phyloP scores from a whole-genome alignment of 2,113 vertebrate species.

The Rhodinocichla rosea region DNA sequence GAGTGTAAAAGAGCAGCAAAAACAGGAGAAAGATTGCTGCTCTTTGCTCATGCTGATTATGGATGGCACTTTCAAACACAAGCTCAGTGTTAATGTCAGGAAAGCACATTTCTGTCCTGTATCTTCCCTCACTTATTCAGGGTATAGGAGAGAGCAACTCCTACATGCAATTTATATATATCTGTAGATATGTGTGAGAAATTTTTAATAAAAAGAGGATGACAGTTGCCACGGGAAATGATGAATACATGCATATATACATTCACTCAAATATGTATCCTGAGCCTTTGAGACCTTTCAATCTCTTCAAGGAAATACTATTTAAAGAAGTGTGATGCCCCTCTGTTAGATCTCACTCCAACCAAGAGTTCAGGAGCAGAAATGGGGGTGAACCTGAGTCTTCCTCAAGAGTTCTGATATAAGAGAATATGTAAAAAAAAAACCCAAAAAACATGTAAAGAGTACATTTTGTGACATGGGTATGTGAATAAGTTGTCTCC shows the following conservation, averaged over 20 bases:
- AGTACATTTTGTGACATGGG: background rate
- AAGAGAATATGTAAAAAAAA: background rate
- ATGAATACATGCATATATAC: background rate
- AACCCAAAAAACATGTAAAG: background rate
- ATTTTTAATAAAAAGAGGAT: constrained; percentile 41
- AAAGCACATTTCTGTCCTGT: background rate
- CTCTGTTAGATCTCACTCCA: background rate
- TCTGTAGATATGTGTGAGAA: background rate
- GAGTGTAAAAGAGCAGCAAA: background rate
- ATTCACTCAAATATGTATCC: background rate
- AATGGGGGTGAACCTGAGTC: background rate
- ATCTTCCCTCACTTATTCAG: background rate
- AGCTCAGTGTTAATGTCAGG: background rate
- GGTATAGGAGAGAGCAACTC: constrained; percentile 14
- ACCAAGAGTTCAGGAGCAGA: background rate
- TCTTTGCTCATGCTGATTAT: background rate
- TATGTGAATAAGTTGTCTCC: background rate
- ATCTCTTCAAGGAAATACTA: background rate
- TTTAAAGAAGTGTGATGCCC: background rate
- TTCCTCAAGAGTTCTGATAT: background rate
- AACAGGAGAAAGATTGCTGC: background rate
- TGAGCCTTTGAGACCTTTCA: background rate
- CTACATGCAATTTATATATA: constrained; percentile 41
- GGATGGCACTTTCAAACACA: background rate
- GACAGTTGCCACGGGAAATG: constrained; percentile 23